Percentiles rank a stretch among this genome's conserved stretches.
Evolutionary conservation across 1,140 invertebrate genomes (phyloP).

Genomic region (Phthorimaea operculella): DNA sequence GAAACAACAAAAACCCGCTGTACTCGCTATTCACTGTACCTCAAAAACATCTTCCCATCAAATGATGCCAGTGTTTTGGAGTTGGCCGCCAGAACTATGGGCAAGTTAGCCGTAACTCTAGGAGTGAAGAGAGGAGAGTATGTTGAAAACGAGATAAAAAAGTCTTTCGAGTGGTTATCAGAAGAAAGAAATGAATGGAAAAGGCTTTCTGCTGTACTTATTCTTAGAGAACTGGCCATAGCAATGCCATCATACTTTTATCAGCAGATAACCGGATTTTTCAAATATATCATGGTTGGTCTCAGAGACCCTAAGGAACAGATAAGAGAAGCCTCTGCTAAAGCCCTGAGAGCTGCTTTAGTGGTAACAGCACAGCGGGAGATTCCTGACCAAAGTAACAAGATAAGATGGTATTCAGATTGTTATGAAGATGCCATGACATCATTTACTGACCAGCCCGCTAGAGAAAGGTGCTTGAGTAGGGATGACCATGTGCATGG

Average conservation of each 20-base stretch:
- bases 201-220: conserved; percentile 90
- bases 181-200: conserved; percentile 90
- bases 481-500: conserved; percentile 94
- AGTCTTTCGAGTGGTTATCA: conserved; percentile 92
- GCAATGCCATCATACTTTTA: conserved; percentile 98
- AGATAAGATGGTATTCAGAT: conserved; percentile 89
- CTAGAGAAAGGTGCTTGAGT: conserved; percentile 79
- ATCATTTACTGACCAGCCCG: conserved; percentile 78
- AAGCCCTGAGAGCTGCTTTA: conserved; percentile 91
- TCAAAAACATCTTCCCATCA: conserved; percentile 89
- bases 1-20: conserved; percentile 90
- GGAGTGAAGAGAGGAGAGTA: conserved; percentile 94
- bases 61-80: conserved; percentile 93
- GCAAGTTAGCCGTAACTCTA: conserved; percentile 87
- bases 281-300: conserved; percentile 94
- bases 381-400: conserved; percentile 87
- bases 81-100: conserved; percentile 93
- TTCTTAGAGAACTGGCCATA: conserved; percentile 94
- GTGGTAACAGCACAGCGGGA: conserved; percentile 95
- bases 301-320: conserved; percentile 91
- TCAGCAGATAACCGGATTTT: conserved; percentile 95
- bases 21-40: conserved; percentile 91
- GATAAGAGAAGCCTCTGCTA: conserved; percentile 91
- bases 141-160: conserved; percentile 95
- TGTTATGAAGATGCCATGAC: conserved; percentile 89